Conservation (phyloP, 1,140 invertebrate genomes). For the Drosophila gunungcola region DNA sequence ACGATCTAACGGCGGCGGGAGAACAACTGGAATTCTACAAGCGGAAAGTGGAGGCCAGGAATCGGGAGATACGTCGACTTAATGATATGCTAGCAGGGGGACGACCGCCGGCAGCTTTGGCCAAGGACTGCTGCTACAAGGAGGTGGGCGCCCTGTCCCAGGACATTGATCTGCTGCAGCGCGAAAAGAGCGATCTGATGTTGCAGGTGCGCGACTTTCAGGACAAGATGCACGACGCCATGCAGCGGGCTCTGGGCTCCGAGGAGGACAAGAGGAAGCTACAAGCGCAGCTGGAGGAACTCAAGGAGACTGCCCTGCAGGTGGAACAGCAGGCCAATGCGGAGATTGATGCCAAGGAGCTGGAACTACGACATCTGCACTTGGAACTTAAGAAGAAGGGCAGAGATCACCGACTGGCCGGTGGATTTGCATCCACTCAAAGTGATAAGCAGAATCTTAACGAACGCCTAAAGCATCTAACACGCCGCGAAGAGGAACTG, state of each 20-base stretch:
- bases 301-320: constrained; percentile 87
- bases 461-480: constrained; percentile 65
- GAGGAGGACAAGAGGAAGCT: constrained; percentile 87
- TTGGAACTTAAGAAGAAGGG: constrained; percentile 30
- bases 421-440: constrained; percentile 3
- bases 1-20: constrained; percentile 47
- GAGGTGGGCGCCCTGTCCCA: constrained; percentile 83
- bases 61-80: constrained; percentile 87
- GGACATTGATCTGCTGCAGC: constrained; percentile 86
- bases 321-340: constrained; percentile 86
- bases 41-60: constrained; percentile 80
- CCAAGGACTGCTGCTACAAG: constrained; percentile 87
- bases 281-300: constrained; percentile 87
- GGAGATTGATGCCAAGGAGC: constrained; percentile 75
- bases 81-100: constrained; percentile 87
- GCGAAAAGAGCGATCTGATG: constrained; percentile 86
- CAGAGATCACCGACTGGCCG: constrained; percentile 20
- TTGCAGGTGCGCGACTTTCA: constrained; percentile 86
- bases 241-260: constrained; percentile 87
- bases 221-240: constrained; percentile 88
- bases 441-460: constrained; percentile 65
- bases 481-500: constrained; percentile 65
- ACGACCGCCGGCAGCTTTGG: constrained; percentile 85
- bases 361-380: constrained; percentile 53
- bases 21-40: constrained; percentile 75